Conservation (phyloP, 2,113 vertebrate species). For the Trachemys scripta region DNA sequence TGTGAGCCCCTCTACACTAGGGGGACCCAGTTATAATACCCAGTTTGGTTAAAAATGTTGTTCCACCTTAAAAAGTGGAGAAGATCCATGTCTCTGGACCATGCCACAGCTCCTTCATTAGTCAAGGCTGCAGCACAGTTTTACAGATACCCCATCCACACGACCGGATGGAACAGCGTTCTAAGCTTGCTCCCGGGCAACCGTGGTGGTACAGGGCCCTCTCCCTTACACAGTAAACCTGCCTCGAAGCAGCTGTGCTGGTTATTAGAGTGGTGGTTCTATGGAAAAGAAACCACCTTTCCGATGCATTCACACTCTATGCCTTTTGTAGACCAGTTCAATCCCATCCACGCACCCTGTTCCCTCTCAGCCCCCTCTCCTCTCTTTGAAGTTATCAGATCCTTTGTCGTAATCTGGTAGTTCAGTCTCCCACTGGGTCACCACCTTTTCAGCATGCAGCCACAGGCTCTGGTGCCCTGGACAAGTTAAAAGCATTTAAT, state of each 20-base stretch:
- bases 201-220: no score
- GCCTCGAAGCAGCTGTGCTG: neutral
- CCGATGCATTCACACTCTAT: rapidly evolving
- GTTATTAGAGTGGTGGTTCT: rapidly evolving
- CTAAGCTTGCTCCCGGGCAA: neutral
- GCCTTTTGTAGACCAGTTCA: rapidly evolving
- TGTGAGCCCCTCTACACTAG: neutral
- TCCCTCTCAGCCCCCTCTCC: neutral
- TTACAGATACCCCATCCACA: neutral
- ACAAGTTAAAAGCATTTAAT: neutral
- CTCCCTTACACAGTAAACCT: neutral
- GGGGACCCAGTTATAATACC: neutral
- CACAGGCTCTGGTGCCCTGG: constrained; percentile 15
- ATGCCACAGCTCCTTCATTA: neutral
- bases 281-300: rapidly evolving
- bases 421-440: neutral
- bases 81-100: constrained; percentile 17
- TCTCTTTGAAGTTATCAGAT: rapidly evolving
- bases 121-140: neutral
- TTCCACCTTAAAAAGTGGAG: constrained; percentile 57
- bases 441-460: neutral
- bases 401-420: rapidly evolving
- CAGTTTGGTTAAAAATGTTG: constrained; percentile 47
- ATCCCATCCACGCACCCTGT: neutral
- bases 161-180: neutral